Conservation (phyloP, 2,888 invertebrate genomes). For the Pyrocoelia pectoralis region DNA sequence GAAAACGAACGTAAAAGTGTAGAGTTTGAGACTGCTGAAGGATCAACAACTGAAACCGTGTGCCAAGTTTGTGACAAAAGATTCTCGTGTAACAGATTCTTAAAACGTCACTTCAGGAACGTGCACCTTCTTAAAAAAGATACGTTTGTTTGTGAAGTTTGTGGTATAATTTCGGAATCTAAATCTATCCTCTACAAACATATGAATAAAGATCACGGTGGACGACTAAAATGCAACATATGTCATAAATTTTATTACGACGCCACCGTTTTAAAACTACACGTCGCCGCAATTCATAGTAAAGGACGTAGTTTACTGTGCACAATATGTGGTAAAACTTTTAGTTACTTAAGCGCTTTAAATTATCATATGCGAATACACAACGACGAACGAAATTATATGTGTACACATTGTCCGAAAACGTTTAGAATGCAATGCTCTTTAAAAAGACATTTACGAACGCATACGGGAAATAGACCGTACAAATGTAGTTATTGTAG, state of each 20-base stretch:
- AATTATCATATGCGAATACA: slow-evolving; percentile 55
- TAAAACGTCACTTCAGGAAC: slow-evolving; percentile 17
- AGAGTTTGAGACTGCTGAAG: too few species aligned
- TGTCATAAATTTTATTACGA: slow-evolving; percentile 75
- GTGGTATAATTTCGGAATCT: slow-evolving; percentile 42
- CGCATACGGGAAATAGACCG: slow-evolving; percentile 51
- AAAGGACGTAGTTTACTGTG: slow-evolving; percentile 79
- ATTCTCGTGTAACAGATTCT: background rate
- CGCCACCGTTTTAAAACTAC: slow-evolving; percentile 75
- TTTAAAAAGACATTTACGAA: slow-evolving; percentile 50
- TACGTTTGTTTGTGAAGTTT: slow-evolving; percentile 42
- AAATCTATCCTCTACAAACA: slow-evolving; percentile 43
- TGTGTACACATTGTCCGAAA: slow-evolving; percentile 55
- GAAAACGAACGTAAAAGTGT: background rate
- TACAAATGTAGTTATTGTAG: slow-evolving; percentile 48
- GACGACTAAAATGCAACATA: slow-evolving; percentile 66
- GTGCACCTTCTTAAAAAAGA: slow-evolving; percentile 25
- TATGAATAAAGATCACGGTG: slow-evolving; percentile 58
- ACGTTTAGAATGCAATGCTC: slow-evolving; percentile 54
- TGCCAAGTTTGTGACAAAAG: background rate
- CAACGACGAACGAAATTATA: slow-evolving; percentile 54
- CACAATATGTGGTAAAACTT: slow-evolving; percentile 66
- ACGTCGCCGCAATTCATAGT: slow-evolving; percentile 79
- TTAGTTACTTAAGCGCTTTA: slow-evolving; percentile 47
- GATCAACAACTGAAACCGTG: background rate